phyloP scores from a whole-genome alignment of 2,888 invertebrate species.

The Dynastes hyllus region DNA sequence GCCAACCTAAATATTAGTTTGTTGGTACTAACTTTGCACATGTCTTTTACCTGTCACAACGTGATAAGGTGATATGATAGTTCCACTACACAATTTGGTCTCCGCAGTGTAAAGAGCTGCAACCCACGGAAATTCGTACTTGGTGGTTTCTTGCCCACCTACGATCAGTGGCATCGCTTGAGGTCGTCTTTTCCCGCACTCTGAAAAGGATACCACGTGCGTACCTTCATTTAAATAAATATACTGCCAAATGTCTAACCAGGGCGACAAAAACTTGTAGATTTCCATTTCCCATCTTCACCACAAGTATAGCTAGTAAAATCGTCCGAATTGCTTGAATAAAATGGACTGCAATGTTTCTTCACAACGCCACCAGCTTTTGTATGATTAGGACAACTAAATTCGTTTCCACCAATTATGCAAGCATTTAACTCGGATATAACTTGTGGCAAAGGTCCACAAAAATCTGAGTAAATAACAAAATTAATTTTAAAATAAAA shows the following conservation, averaged over 20 bases:
- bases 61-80: conserved; percentile 20
- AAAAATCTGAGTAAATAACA: too few species aligned
- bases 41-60: conserved; percentile 1
- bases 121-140: conserved; percentile 35
- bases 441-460: too few species aligned
- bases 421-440: too few species aligned
- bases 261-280: too few species aligned
- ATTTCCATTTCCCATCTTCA: background rate
- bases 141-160: background rate
- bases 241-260: too few species aligned
- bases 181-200: conserved; percentile 13
- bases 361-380: background rate
- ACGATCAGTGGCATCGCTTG: conserved; percentile 4
- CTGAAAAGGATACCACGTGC: background rate
- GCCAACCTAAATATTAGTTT: background rate
- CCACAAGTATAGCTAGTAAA: background rate
- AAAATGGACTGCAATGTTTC: conserved; percentile 2
- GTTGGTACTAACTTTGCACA: background rate
- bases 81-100: conserved; percentile 13
- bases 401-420: too few species aligned
- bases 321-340: background rate
- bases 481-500: too few species aligned
- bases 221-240: too few species aligned
- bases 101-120: conserved; percentile 14
- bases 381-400: background rate